Conservation (phyloP, 1,140 invertebrate genomes). For the Adoxophyes honmai region DNA sequence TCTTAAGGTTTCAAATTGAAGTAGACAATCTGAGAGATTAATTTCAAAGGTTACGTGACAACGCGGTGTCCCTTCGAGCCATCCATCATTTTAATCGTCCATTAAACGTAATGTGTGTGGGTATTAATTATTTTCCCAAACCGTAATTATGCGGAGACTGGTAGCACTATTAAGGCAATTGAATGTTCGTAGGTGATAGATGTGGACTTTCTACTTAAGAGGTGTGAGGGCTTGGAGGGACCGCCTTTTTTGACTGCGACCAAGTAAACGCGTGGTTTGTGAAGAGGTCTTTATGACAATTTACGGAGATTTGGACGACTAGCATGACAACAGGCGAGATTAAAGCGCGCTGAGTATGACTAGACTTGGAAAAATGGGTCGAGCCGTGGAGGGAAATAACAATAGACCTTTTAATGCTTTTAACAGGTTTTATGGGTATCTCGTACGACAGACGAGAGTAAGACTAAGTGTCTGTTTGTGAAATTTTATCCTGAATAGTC, state of each 20-base stretch:
- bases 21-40: not conserved
- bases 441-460: too few species aligned
- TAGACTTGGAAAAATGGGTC: too few species aligned
- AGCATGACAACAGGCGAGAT: too few species aligned
- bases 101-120: not conserved
- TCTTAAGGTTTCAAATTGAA: not conserved
- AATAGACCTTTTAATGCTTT: too few species aligned
- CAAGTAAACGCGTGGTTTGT: too few species aligned
- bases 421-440: too few species aligned
- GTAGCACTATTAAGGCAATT: conserved; percentile 8
- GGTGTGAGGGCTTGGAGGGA: not conserved
- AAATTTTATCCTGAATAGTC: too few species aligned
- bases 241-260: not conserved
- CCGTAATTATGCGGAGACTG: conserved; percentile 6
- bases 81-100: conserved; percentile 6
- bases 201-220: conserved; percentile 7
- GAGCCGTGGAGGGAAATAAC: too few species aligned
- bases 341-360: too few species aligned
- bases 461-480: too few species aligned
- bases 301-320: too few species aligned
- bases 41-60: conserved; percentile 2
- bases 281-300: too few species aligned
- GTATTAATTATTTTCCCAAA: conserved; percentile 9
- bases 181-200: conserved; percentile 4
- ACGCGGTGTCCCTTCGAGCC: not conserved